Conservation (phyloP, 2,797 vertebrate genomes). For the Distichodus sexfasciatus region DNA sequence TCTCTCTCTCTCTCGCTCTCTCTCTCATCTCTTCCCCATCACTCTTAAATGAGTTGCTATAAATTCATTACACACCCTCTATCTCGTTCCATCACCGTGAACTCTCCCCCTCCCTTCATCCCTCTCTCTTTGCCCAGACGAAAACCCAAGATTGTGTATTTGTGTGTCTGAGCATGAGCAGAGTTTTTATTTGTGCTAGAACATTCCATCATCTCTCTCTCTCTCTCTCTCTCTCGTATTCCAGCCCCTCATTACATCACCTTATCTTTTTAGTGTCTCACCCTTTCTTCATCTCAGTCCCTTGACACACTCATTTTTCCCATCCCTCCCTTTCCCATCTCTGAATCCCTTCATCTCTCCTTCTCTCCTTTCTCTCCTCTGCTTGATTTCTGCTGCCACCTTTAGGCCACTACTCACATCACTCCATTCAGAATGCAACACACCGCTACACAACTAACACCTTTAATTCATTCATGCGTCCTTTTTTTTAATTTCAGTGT, state of each 20-base stretch:
- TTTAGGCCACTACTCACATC: constrained; percentile 11
- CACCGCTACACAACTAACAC: neutral
- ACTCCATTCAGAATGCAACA: neutral
- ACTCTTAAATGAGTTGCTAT: too few species aligned
- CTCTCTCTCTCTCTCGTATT: constrained; percentile 49
- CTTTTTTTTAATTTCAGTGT: too few species aligned
- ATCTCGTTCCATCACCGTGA: too few species aligned
- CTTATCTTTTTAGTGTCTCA: constrained; percentile 15
- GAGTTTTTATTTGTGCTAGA: constrained; percentile 35
- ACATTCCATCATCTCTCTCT: constrained; percentile 61
- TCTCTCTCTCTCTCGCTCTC: constrained; percentile 16
- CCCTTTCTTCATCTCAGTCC: neutral
- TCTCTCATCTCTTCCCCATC: neutral
- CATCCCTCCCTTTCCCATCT: neutral
- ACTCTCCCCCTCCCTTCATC: constrained; percentile 57
- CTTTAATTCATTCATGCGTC: neutral
- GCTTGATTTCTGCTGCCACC: constrained; percentile 37
- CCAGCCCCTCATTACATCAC: constrained; percentile 41
- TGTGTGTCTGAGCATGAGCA: neutral
- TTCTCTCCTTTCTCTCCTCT: neutral
- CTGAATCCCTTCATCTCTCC: neutral
- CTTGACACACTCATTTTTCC: neutral
- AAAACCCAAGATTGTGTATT: neutral
- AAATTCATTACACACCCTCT: constrained; percentile 42
- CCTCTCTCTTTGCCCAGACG: too few species aligned